phyloP scores from a whole-genome alignment of 2,888 invertebrate species.

The Apotomis turbidana region DNA sequence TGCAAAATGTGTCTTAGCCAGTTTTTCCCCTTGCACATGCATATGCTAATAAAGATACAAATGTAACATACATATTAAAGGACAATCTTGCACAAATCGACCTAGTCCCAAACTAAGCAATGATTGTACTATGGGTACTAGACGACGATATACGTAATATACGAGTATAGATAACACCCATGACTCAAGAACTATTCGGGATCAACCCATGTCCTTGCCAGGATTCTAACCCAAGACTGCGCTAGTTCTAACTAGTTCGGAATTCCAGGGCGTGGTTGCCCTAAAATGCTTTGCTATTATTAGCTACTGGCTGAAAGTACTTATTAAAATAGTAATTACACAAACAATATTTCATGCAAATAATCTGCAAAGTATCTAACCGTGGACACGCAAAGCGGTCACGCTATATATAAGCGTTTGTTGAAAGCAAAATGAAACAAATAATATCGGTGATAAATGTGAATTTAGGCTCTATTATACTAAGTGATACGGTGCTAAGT shows the following conservation, averaged over 20 bases:
- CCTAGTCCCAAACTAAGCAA: too few relatives aligned
- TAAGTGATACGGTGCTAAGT: neutral
- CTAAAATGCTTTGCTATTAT: neutral
- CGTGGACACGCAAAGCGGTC: slow-evolving; percentile 32
- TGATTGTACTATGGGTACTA: too few relatives aligned
- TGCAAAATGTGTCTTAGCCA: too few relatives aligned
- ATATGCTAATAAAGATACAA: too few relatives aligned
- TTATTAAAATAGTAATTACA: slow-evolving; percentile 31
- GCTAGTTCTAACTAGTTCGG: neutral
- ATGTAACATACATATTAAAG: too few relatives aligned
- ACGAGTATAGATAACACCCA: too few relatives aligned
- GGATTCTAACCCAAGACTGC: too few relatives aligned
- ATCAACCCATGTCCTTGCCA: too few relatives aligned
- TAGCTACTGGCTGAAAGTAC: neutral
- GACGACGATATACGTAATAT: too few relatives aligned
- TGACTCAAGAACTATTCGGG: too few relatives aligned
- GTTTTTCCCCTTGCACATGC: too few relatives aligned
- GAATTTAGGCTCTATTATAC: neutral
- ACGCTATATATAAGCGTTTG: slow-evolving; percentile 22
- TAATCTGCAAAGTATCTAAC: slow-evolving; percentile 29
- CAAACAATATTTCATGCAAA: slow-evolving; percentile 34
- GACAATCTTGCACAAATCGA: too few relatives aligned
- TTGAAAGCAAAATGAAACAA: neutral
- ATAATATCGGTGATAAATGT: neutral
- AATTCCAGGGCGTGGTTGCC: neutral